Base-by-base conservation (phyloP, 1,140 invertebrate genomes). In the Halesus radiatus region DNA sequence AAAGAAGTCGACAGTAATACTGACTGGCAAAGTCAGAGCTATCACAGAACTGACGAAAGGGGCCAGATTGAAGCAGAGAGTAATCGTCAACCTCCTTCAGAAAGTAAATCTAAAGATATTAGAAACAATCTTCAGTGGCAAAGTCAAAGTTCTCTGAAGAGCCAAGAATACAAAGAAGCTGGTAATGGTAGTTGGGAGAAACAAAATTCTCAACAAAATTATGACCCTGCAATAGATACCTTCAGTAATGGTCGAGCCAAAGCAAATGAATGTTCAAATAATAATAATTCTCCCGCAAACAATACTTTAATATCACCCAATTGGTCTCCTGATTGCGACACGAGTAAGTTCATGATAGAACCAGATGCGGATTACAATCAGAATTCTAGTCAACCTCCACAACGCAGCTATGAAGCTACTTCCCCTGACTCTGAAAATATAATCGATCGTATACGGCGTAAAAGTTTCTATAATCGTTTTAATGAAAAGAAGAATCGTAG, bases 401-500 rank as follows among this genome's bases (percentile, higher is more conserved):
- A 85, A 18, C 85, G 87, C 74, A 87, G 84, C 77, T 85, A 85
- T 37, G 89, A 89, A 76, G 86, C 86, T 8, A 85, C 85, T 45
- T 85, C 87, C 6, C 87, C 88, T 16, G 89, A 90, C 83, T 86
- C 90, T 53, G 95, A 96, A 85, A 94, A 94, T 45, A 93, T 97
- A 13, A 93, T 94, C 45, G 96, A 98, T 84, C 90, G 96, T 82
- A 97, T 98, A 80, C 90, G 95, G 82, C 90, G 96, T 20, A 96
- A 96, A 86, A 97, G 95, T 86, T 97, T 96, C 87, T 98, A 97
- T 85, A 94, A 93, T 4, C 91, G 95, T 77, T 97, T 97, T 85
- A 97, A 97, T 84, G 94, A 96, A 84, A 92, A 94, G 84, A 94
- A 94, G 85, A 90, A 91, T 58, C 90, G 93, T 74, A 88, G 91